Percentiles rank a stretch among this genome's conserved stretches.
Evolutionary conservation across 1,140 invertebrate genomes (phyloP).

Genomic region (Euschistus heros): DNA sequence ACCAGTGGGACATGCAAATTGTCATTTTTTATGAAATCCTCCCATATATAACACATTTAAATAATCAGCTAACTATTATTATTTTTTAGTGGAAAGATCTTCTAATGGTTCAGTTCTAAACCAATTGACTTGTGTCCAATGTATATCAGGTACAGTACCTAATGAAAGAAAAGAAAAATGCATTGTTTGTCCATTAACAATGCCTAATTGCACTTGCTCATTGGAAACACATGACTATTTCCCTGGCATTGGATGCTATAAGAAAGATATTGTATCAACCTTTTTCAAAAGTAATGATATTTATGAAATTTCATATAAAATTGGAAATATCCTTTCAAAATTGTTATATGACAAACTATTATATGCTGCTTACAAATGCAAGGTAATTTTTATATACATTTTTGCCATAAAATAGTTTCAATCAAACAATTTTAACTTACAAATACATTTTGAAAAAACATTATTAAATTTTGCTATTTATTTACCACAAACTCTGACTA

Average conservation of each 20-base stretch:
- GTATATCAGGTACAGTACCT: conserved; percentile 37
- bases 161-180: conserved; percentile 35
- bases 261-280: conserved; percentile 31
- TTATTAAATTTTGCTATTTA: conserved; percentile 6
- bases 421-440: conserved; percentile 20
- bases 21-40: background rate
- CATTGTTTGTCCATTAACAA: conserved; percentile 34
- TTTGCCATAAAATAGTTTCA: conserved; percentile 18
- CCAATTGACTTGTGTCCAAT: conserved; percentile 37
- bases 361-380: conserved; percentile 41
- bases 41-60: background rate
- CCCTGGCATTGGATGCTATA: conserved; percentile 37
- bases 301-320: conserved; percentile 36
- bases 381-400: conserved; percentile 35
- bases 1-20: no score
- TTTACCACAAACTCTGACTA: background rate
- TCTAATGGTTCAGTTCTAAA: conserved; percentile 35
- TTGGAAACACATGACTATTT: conserved; percentile 30
- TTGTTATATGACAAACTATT: conserved; percentile 41
- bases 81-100: conserved; percentile 38
- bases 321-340: conserved; percentile 36
- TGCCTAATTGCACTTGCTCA: conserved; percentile 32
- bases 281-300: conserved; percentile 34
- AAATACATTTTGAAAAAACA: conserved; percentile 15
- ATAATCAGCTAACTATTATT: background rate